Conservation (phyloP, 2,797 vertebrate species). For the Micromesistius poutassou region DNA sequence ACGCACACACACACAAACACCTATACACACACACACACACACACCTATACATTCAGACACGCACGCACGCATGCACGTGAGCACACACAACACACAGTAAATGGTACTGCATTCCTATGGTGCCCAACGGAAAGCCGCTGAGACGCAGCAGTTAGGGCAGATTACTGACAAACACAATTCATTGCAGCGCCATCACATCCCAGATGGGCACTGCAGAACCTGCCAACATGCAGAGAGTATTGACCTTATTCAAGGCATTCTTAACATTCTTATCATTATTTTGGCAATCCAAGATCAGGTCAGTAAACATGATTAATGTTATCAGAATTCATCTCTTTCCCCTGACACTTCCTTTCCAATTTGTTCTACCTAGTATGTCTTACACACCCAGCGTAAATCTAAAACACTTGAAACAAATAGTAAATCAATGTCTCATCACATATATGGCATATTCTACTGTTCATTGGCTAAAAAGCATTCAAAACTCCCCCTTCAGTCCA, state of each 20-base stretch:
- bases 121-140: background rate
- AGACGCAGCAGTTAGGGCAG: background rate
- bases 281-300: background rate
- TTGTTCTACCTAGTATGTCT: background rate
- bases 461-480: background rate
- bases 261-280: background rate
- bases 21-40: constrained; percentile 4
- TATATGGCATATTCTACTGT: background rate
- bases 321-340: background rate
- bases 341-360: background rate
- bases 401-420: background rate
- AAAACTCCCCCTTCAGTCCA: background rate
- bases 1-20: constrained; percentile 21
- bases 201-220: background rate
- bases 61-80: background rate
- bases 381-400: background rate
- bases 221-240: background rate
- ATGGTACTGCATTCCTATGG: background rate
- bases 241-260: background rate
- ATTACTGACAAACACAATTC: background rate
- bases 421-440: background rate
- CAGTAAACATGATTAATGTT: background rate
- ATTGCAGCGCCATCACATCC: background rate
- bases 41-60: background rate
- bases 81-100: background rate